A percentile compares a stretch with the other conserved stretches of the same genome.
Evolutionary conservation across 2,113 vertebrate species (phyloP).

Genomic region (Cinclus mexicanus): DNA sequence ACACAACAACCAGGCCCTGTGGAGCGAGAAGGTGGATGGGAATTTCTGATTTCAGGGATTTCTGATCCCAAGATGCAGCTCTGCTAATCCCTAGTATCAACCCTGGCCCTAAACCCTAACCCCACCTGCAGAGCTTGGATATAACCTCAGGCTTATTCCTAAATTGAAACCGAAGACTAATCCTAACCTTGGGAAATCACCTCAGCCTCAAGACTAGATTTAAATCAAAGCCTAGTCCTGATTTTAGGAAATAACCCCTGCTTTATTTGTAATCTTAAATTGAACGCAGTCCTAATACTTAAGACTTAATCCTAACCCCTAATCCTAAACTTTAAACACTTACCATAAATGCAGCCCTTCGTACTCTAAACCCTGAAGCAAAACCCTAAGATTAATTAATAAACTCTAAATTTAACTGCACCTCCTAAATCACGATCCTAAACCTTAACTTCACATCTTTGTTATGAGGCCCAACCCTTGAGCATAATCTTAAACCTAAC

Average conservation of each 20-base stretch:
- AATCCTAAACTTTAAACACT: background rate
- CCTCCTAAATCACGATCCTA: background rate
- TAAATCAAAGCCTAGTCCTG: background rate
- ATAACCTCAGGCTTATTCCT: accelerated
- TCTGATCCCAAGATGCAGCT: background rate
- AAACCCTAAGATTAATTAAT: background rate
- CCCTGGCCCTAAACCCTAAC: background rate
- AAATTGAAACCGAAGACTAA: background rate
- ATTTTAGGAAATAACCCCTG: background rate
- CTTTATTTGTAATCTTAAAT: background rate
- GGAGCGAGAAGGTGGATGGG: conserved; percentile 92
- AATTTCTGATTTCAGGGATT: accelerated
- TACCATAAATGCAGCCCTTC: background rate
- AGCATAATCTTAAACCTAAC: background rate
- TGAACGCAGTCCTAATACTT: accelerated
- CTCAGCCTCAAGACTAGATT: background rate
- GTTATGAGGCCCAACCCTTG: background rate
- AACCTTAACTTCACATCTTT: background rate
- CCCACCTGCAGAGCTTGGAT: background rate
- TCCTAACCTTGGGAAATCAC: background rate
- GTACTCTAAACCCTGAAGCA: background rate
- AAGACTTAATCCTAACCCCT: background rate
- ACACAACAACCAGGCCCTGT: conserved; percentile 87
- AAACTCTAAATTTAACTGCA: background rate
- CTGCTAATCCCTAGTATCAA: background rate